A percentile compares a stretch with the other conserved stretches of the same genome.
phyloP scores from a whole-genome alignment of 2,797 vertebrate genomes.

The Schizopygopsis pylzovi region DNA sequence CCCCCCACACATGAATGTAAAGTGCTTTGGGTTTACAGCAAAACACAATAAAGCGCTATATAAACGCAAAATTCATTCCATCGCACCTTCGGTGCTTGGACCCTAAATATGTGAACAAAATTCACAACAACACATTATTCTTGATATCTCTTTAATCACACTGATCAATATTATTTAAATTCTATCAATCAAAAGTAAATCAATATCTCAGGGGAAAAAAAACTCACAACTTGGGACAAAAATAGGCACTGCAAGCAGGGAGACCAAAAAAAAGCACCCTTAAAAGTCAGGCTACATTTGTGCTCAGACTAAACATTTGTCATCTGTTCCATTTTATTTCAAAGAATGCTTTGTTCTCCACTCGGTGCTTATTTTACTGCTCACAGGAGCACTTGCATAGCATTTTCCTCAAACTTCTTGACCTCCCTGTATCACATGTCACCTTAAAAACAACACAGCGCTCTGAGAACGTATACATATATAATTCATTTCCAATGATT shows the following conservation, averaged over 20 bases:
- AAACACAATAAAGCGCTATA: no score
- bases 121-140: constrained; percentile 49
- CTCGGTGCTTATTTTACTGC: constrained; percentile 62
- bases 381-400: constrained; percentile 68
- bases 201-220: constrained; percentile 17
- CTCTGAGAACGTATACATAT: constrained; percentile 61
- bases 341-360: constrained; percentile 69
- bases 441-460: constrained; percentile 68
- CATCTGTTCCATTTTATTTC: constrained; percentile 68
- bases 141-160: constrained; percentile 57
- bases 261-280: constrained; percentile 56
- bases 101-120: constrained; percentile 25
- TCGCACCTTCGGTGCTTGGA: neutral
- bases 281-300: constrained; percentile 65
- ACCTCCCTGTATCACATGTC: constrained; percentile 69
- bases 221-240: constrained; percentile 37
- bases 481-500: constrained; percentile 54
- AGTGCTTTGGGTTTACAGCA: no score
- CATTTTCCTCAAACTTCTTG: constrained; percentile 60
- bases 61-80: no score
- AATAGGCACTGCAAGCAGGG: constrained; percentile 53
- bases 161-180: constrained; percentile 53
- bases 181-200: constrained; percentile 27
- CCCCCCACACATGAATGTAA: no score
- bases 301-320: constrained; percentile 70